Conservation (phyloP, 2,888 invertebrate species). For the Acronicta psi region DNA sequence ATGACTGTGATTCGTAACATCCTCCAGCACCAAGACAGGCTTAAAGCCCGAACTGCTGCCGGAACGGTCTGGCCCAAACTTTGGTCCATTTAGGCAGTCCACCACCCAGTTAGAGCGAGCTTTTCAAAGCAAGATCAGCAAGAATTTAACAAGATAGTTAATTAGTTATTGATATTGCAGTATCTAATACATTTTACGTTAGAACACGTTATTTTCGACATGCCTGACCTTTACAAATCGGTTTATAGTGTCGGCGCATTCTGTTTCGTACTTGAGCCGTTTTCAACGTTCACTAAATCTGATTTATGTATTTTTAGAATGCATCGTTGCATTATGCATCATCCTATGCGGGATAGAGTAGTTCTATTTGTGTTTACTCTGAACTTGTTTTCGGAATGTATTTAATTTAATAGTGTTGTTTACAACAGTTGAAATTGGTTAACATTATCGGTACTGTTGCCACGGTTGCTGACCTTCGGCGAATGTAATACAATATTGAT, state of each 20-base stretch:
- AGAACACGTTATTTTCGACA: slow-evolving; percentile 26
- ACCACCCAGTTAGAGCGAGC: too few species aligned
- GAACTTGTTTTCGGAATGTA: slow-evolving; percentile 4
- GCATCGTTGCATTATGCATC: slow-evolving; percentile 28
- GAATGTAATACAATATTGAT: neutral
- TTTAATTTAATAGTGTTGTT: slow-evolving; percentile 30
- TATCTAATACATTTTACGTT: neutral
- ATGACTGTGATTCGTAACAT: too few species aligned
- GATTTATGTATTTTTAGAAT: slow-evolving; percentile 38
- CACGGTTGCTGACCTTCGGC: slow-evolving; percentile 2
- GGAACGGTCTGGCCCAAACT: too few species aligned
- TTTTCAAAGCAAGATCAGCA: too few species aligned
- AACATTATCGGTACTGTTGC: neutral
- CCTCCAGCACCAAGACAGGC: too few species aligned
- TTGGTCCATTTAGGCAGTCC: too few species aligned
- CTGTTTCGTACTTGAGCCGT: slow-evolving; percentile 2
- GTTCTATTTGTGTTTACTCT: slow-evolving; percentile 34
- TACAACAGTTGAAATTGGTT: slow-evolving; percentile 7
- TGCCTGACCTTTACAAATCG: slow-evolving; percentile 27
- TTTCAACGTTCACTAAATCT: slow-evolving; percentile 18
- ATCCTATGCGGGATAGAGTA: slow-evolving; percentile 14
- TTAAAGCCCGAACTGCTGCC: too few species aligned
- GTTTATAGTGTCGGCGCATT: slow-evolving; percentile 27
- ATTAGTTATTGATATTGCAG: too few species aligned
- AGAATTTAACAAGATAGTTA: too few species aligned